Percentiles rank a stretch among this genome's conserved stretches.
phyloP scores from a whole-genome alignment of 2,113 vertebrate genomes.

The Lophotis ruficrista region DNA sequence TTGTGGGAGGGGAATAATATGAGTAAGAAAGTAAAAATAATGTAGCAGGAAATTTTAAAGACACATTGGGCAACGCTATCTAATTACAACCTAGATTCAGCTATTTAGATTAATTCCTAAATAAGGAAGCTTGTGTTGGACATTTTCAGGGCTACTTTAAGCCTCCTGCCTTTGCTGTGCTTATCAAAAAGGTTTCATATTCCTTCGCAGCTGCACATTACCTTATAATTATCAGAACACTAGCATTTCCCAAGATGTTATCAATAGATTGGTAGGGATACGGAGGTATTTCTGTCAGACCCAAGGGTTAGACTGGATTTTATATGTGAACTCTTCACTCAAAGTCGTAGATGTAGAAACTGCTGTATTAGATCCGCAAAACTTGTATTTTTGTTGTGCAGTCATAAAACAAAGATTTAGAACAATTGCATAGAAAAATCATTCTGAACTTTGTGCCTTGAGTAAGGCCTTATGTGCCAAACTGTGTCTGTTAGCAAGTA shows the following conservation, averaged over 20 bases:
- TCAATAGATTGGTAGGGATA: not conserved
- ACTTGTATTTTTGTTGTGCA: not conserved
- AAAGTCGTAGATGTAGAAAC: not conserved
- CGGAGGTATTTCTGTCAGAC: not conserved
- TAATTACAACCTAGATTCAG: not conserved
- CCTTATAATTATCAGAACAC: not conserved
- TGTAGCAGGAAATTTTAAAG: not conserved
- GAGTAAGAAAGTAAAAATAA: conserved; percentile 11
- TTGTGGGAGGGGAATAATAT: not conserved
- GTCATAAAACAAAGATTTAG: not conserved
- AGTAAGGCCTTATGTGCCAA: not conserved
- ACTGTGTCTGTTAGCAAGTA: not conserved
- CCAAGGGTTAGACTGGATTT: not conserved
- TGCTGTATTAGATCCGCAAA: not conserved
- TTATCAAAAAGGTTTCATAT: not conserved
- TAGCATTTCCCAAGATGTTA: not conserved
- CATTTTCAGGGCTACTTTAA: not conserved
- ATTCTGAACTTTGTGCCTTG: not conserved
- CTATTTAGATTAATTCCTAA: not conserved
- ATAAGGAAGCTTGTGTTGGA: not conserved
- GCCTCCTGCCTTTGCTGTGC: not conserved
- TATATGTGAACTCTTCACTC: not conserved
- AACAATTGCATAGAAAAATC: not conserved
- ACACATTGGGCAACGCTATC: not conserved
- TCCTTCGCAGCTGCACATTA: not conserved